These are phyloP conservation scores for Arvicanthis niloticus DNA, from an alignment of 2,113 vertebrate species.

Conservation along the genomic window DNA sequence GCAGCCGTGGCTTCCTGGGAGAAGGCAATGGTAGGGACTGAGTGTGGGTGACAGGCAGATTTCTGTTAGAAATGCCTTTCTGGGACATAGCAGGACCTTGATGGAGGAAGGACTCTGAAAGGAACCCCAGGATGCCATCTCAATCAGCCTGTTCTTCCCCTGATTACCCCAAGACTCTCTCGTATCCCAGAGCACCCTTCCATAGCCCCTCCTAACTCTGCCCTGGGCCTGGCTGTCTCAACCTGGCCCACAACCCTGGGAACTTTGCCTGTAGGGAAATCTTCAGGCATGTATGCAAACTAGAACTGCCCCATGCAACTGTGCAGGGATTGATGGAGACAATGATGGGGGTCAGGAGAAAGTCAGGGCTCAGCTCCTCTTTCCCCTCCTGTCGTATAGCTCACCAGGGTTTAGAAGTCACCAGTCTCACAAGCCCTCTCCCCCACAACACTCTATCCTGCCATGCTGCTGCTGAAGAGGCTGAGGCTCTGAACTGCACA, in stretches of 20 bases:
- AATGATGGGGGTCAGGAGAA: neutral
- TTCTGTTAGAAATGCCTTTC: constrained; percentile 13
- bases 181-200: neutral
- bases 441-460: neutral
- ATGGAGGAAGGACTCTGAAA: neutral
- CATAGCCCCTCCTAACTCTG: neutral
- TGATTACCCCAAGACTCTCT: neutral
- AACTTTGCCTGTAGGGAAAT: constrained; percentile 80
- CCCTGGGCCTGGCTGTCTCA: neutral
- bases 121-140: neutral
- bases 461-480: neutral
- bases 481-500: neutral
- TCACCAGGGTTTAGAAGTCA: neutral
- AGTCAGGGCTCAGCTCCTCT: neutral
- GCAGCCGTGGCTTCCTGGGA: neutral
- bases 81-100: neutral
- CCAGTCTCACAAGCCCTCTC: neutral
- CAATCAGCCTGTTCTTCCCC: neutral
- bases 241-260: constrained; percentile 55
- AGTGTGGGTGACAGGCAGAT: neutral
- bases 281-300: constrained; percentile 69
- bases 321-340: neutral
- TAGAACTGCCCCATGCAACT: too few species aligned
- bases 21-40: neutral
- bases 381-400: neutral